phyloP scores from a whole-genome alignment of 2,888 invertebrate genomes.

The Pelosia muscerda region DNA sequence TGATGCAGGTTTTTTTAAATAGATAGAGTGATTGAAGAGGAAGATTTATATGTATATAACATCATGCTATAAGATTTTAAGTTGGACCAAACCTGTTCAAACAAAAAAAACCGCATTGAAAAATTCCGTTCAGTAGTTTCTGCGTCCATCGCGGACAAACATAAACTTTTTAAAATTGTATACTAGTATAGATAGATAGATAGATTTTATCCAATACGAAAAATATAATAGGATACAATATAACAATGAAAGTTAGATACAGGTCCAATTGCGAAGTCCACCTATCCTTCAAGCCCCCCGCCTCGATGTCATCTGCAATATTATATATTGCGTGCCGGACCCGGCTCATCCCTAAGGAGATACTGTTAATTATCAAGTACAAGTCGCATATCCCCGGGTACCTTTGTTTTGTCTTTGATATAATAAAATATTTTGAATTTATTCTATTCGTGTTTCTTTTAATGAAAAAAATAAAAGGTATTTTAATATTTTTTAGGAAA shows the following conservation, averaged over 20 bases:
- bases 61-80: too few species aligned
- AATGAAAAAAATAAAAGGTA: neutral
- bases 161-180: too few species aligned
- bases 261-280: conserved; percentile 61
- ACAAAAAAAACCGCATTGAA: too few species aligned
- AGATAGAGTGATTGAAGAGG: too few species aligned
- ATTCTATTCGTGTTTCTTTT: conserved; percentile 8
- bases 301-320: conserved; percentile 81
- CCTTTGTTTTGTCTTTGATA: conserved; percentile 60
- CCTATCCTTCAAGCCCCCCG: conserved; percentile 80
- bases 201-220: neutral
- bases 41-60: too few species aligned
- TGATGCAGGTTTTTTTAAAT: too few species aligned
- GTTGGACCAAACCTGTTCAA: too few species aligned
- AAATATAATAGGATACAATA: neutral
- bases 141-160: too few species aligned
- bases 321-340: conserved; percentile 84
- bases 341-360: conserved; percentile 82
- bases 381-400: conserved; percentile 78
- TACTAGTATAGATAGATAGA: too few species aligned
- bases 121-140: too few species aligned
- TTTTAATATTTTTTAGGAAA: neutral
- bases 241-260: conserved; percentile 38
- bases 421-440: conserved; percentile 43
- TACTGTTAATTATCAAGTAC: conserved; percentile 89